Conservation (phyloP, 2,797 vertebrate species). For the Poeciliopsis presidionis region DNA sequence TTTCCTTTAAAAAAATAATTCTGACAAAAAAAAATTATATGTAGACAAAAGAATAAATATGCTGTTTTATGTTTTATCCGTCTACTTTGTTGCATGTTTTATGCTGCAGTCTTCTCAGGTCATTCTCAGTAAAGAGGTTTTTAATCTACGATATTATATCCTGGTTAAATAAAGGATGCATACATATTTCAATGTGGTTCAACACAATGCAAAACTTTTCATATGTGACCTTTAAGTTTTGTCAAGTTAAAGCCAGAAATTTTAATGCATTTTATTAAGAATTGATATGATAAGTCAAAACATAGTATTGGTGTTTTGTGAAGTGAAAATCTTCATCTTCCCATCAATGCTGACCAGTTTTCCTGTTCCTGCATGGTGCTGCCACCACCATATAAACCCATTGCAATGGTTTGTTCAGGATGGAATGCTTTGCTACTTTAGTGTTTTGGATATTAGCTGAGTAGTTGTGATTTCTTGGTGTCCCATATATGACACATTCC, state of each 20-base stretch:
- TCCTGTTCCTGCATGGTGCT: background rate
- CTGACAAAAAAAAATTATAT: background rate
- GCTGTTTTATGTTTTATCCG: slow-evolving; percentile 1
- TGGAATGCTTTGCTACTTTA: background rate
- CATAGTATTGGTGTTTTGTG: background rate
- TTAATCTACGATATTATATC: no score
- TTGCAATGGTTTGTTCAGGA: background rate
- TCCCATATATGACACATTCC: background rate
- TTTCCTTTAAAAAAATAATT: background rate
- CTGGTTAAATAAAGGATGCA: no score
- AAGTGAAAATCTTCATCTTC: background rate
- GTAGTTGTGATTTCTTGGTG: background rate
- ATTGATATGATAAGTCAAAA: background rate
- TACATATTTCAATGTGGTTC: background rate
- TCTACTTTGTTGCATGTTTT: background rate
- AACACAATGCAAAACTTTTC: background rate
- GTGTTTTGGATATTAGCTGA: background rate
- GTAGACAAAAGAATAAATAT: background rate
- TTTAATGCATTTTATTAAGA: background rate
- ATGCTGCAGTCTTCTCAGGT: no score
- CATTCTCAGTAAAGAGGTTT: no score
- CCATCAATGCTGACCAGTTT: background rate
- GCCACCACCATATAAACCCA: background rate
- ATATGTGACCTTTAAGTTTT: background rate
- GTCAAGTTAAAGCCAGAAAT: background rate